Evolutionary conservation across 2,888 invertebrate genomes (phyloP), one percentile per base, ranked within the genome.

Genomic region (Tupiocoris notatus): DNA sequence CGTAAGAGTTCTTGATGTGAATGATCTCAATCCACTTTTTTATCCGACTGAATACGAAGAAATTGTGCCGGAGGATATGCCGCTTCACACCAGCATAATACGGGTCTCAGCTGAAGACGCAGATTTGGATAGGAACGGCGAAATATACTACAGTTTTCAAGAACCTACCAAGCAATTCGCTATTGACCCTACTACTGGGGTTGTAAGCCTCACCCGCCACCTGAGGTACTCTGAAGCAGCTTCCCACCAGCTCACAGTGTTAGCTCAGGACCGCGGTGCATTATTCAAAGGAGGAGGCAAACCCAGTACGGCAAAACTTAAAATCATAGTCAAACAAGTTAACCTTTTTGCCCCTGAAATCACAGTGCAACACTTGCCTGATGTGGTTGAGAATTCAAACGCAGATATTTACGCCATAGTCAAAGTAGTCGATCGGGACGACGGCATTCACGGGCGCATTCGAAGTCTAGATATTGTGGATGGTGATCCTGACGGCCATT

Each of bases 21-120:
- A 95, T 85, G 98, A 98, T 84, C 89, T 97, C 80, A 94, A 92
- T 84, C 98, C 98, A 57, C 86, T 98, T 39, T 98, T 98, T 86
- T 94, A 93, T 83, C 93, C 94, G 22, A 91, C 91, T 66, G 91
- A 92, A 80, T 98, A 98, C 85, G 91, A 92, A 82, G 91, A 90
- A 64, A 89, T 89, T n/a, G 91, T 98, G 59, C 89, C 91, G 21
- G 97, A 97, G 84, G 96, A 97, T 84, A 90, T 92, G 77, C 91
- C 94, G 12, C 86, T 95, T 77, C 94, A 96, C 84, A 88, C 90
- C 75, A 93, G 91, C 83, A 88, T 96, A 77, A 85, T 91, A 56
- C 89, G 88, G 82, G 93, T 94, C 68, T 86, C 90, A 54, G 98
- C 98, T 0, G 96, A 95, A 82, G 98, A 99, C 85, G 97, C 98